A percentile compares a stretch with the other conserved stretches of the same genome.
Conservation (phyloP, 2,113 vertebrate species). For the Centropristis striata region DNA sequence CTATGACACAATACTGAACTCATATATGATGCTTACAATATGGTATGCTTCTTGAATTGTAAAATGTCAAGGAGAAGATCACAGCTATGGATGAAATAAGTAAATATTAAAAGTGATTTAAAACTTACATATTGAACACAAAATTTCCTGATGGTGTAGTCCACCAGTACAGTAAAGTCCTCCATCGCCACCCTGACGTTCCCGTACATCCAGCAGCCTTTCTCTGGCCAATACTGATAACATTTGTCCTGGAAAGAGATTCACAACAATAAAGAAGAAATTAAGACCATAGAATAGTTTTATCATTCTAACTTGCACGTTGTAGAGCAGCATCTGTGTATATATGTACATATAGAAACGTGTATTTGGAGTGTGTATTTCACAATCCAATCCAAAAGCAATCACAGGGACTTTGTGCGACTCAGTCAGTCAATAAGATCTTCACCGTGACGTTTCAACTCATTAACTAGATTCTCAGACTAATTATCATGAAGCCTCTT, state of each 20-base stretch:
- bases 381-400: constrained; percentile 57
- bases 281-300: not conserved
- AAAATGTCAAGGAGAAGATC: no score
- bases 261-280: not conserved
- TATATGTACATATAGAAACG: not conserved
- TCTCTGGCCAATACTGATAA: constrained; percentile 96
- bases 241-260: constrained; percentile 91
- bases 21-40: no score
- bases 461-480: constrained; percentile 82
- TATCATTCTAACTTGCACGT: not conserved
- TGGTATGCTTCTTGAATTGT: no score
- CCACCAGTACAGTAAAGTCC: constrained; percentile 93
- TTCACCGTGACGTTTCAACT: constrained; percentile 71
- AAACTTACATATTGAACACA: constrained; percentile 92
- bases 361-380: constrained; percentile 18
- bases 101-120: no score
- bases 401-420: constrained; percentile 58
- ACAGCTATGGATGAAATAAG: no score
- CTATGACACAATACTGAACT: no score
- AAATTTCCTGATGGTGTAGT: constrained; percentile 97
- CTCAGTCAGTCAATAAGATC: constrained; percentile 77
- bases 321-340: not conserved
- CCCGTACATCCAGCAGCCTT: constrained; percentile 97
- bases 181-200: constrained; percentile 91
- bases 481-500: constrained; percentile 84